Percentiles rank a stretch among this genome's conserved stretches.
Conservation (phyloP, 2,888 invertebrate genomes). For the Stenurella melanura region DNA sequence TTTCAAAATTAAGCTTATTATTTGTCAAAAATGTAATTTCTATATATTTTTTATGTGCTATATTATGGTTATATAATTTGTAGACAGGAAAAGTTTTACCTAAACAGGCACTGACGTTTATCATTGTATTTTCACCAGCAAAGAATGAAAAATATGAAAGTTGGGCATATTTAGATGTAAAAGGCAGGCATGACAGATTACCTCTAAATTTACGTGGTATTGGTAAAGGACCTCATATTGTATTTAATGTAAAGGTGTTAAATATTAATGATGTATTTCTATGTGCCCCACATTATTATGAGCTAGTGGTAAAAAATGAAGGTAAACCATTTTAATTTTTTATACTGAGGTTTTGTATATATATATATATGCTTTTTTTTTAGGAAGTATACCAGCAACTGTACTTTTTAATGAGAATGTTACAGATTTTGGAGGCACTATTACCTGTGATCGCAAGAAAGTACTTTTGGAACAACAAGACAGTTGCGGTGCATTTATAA, state of each 20-base stretch:
- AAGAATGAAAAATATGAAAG: conserved; percentile 74
- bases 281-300: conserved; percentile 77
- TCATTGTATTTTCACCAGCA: conserved; percentile 76
- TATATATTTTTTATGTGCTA: neutral
- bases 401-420: conserved; percentile 73
- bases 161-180: conserved; percentile 77
- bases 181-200: conserved; percentile 75
- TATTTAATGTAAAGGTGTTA: conserved; percentile 76
- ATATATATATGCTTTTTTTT: conserved; percentile 52
- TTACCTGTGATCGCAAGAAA: conserved; percentile 74
- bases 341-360: neutral
- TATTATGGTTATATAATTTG: conserved; percentile 34
- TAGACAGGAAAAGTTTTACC: conserved; percentile 79
- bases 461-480: conserved; percentile 45
- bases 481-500: conserved; percentile 70
- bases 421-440: conserved; percentile 77
- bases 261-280: conserved; percentile 78
- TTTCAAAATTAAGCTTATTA: no score
- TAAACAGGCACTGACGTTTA: conserved; percentile 74
- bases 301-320: conserved; percentile 77
- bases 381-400: conserved; percentile 78
- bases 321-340: conserved; percentile 66
- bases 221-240: conserved; percentile 77
- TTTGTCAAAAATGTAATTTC: no score
- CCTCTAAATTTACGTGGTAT: conserved; percentile 75